A percentile compares a stretch with the other conserved stretches of the same genome.
These are phyloP conservation scores for Scaptomyza polygonia DNA, from an alignment of 2,888 invertebrate species.

Conservation along the genomic window DNA sequence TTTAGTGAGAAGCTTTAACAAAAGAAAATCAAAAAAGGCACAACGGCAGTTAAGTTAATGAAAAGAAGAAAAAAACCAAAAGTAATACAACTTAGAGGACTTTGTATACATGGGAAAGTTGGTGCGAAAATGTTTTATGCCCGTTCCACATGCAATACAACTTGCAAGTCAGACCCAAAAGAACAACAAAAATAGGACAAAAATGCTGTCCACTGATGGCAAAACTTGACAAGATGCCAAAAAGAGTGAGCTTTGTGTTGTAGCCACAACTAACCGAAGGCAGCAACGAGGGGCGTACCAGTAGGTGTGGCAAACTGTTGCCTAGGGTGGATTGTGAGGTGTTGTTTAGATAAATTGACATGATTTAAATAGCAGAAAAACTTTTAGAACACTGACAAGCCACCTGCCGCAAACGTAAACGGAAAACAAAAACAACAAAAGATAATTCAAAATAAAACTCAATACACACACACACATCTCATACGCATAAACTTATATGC, in stretches of 20 bases:
- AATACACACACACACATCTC: constrained; percentile 1
- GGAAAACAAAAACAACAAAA: constrained; percentile 2
- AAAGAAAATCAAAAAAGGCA: constrained; percentile 28
- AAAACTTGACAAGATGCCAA: constrained; percentile 76
- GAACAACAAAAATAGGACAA: constrained; percentile 22
- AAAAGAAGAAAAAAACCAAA: constrained; percentile 3
- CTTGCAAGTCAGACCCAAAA: constrained; percentile 37
- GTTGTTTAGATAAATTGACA: constrained; percentile 78
- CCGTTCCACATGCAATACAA: constrained; percentile 46
- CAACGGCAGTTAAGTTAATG: constrained; percentile 27
- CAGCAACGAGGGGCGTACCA: constrained; percentile 28
- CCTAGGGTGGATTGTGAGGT: constrained; percentile 45
- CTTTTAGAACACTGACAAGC: constrained; percentile 56
- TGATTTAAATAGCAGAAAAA: constrained; percentile 78
- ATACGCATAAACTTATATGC: constrained; percentile 4
- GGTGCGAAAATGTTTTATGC: constrained; percentile 47
- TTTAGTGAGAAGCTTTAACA: neutral
- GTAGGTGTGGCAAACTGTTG: constrained; percentile 59
- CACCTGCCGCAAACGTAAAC: constrained; percentile 47
- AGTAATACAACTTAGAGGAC: constrained; percentile 5
- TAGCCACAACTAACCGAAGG: constrained; percentile 45
- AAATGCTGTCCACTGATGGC: constrained; percentile 52
- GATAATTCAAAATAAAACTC: constrained; percentile 7
- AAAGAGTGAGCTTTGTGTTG: constrained; percentile 55
- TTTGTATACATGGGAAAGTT: constrained; percentile 30